Conservation (phyloP, 2,888 invertebrate genomes). For the Fragum whitleyi region DNA sequence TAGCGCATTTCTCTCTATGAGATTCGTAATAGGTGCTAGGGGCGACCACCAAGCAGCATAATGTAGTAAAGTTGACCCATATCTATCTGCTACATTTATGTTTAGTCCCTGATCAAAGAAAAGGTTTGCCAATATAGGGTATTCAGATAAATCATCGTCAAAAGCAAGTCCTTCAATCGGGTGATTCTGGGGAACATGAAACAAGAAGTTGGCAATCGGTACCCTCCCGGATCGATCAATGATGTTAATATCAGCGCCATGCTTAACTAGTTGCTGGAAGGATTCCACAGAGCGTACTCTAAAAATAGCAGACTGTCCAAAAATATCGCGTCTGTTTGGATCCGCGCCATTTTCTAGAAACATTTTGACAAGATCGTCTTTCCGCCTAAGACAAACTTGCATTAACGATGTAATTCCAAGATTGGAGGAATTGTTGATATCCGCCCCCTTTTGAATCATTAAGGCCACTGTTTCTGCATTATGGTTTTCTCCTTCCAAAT, state of each 20-base stretch:
- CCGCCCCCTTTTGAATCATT: constrained; percentile 37
- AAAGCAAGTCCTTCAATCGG: constrained; percentile 17
- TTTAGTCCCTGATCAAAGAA: constrained; percentile 33
- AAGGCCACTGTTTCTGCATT: constrained; percentile 23
- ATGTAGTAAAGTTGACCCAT: constrained; percentile 43
- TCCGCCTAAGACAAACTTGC: constrained; percentile 21
- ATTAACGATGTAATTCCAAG: constrained; percentile 46
- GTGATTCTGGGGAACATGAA: constrained; percentile 31
- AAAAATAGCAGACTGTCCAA: constrained; percentile 43
- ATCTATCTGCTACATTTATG: constrained; percentile 26
- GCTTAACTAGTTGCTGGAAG: constrained; percentile 34
- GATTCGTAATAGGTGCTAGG: not conserved
- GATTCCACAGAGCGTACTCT: constrained; percentile 18
- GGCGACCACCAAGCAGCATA: constrained; percentile 48
- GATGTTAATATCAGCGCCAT: constrained; percentile 29
- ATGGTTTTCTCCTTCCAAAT: constrained; percentile 27
- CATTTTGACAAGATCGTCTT: constrained; percentile 31
- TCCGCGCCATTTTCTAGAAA: constrained; percentile 38
- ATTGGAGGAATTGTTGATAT: constrained; percentile 23
- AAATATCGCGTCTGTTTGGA: constrained; percentile 40
- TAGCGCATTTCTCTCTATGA: constrained; percentile 22
- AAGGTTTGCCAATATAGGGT: constrained; percentile 20
- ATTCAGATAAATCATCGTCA: constrained; percentile 10
- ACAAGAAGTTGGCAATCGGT: constrained; percentile 9
- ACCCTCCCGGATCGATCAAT: constrained; percentile 36